Percentiles rank a stretch among this genome's conserved stretches.
These are phyloP conservation scores for Schizopygopsis malacanthus DNA, from an alignment of 2,797 vertebrate genomes.

Conservation along the genomic window DNA sequence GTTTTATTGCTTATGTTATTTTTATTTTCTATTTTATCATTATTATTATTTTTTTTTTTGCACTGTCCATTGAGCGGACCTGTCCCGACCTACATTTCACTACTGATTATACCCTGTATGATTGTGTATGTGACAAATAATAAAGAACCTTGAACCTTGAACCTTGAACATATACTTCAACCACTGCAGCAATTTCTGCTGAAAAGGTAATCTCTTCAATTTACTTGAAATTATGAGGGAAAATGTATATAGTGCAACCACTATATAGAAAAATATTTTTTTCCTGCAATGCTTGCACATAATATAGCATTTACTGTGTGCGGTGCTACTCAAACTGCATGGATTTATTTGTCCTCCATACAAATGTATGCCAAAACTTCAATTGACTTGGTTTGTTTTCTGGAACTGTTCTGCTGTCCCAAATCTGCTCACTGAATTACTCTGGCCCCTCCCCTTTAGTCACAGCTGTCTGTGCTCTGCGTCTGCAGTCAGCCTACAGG, in stretches of 20 bases:
- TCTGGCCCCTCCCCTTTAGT: slow-evolving; percentile 7
- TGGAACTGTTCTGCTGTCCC: neutral
- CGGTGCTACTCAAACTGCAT: neutral
- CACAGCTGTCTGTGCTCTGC: slow-evolving; percentile 32
- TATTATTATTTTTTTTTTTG: too few species aligned
- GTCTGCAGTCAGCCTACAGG: slow-evolving; percentile 29
- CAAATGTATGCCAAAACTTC: neutral
- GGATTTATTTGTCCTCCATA: neutral
- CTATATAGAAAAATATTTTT: neutral
- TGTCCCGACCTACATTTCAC: too few species aligned
- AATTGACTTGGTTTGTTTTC: neutral
- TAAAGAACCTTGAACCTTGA: too few species aligned
- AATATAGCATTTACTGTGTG: neutral
- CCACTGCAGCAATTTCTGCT: slow-evolving; percentile 32
- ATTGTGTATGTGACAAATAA: too few species aligned
- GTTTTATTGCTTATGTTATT: too few species aligned
- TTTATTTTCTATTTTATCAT: too few species aligned
- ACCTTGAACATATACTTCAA: slow-evolving; percentile 43
- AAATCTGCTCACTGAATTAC: slow-evolving; percentile 23
- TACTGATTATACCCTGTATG: too few species aligned
- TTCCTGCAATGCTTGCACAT: neutral
- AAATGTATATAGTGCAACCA: neutral
- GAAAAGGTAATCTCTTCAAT: neutral
- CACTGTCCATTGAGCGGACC: too few species aligned
- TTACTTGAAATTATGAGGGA: neutral